Evolutionary conservation across 2,113 vertebrate species (phyloP).

Genomic region (Xenopus laevis): DNA sequence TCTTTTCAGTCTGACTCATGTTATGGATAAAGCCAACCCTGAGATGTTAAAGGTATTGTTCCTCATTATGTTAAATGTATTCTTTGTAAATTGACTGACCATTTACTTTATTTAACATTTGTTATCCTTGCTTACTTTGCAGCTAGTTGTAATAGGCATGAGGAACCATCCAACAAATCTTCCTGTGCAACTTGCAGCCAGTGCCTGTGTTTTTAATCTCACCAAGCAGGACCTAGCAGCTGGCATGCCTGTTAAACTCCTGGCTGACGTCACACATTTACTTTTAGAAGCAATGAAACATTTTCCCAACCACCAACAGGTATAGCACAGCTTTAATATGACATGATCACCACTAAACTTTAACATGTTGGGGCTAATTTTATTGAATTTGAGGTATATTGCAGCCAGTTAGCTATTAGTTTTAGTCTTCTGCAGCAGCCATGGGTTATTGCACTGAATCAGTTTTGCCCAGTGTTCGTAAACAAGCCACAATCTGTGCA

Average conservation of each 20-base stretch:
- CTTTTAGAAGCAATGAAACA: conserved; percentile 96
- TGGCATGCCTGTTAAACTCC: conserved; percentile 88
- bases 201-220: conserved; percentile 96
- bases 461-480: too few species aligned
- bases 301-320: conserved; percentile 95
- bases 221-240: conserved; percentile 94
- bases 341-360: too few species aligned
- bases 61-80: neutral
- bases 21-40: conserved; percentile 93
- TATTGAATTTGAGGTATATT: too few species aligned
- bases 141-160: conserved; percentile 97
- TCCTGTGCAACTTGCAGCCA: conserved; percentile 94
- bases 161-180: conserved; percentile 91
- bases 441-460: too few species aligned
- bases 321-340: conserved; percentile 37
- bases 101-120: neutral
- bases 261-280: conserved; percentile 87
- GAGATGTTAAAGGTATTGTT: conserved; percentile 90
- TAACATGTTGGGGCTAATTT: too few species aligned
- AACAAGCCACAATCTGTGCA: too few species aligned
- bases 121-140: conserved; percentile 41
- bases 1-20: conserved; percentile 91
- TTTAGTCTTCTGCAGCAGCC: too few species aligned
- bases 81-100: neutral
- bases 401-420: too few species aligned